phyloP scores from a whole-genome alignment of 2,888 invertebrate genomes.

The Callyntrura sp. region DNA sequence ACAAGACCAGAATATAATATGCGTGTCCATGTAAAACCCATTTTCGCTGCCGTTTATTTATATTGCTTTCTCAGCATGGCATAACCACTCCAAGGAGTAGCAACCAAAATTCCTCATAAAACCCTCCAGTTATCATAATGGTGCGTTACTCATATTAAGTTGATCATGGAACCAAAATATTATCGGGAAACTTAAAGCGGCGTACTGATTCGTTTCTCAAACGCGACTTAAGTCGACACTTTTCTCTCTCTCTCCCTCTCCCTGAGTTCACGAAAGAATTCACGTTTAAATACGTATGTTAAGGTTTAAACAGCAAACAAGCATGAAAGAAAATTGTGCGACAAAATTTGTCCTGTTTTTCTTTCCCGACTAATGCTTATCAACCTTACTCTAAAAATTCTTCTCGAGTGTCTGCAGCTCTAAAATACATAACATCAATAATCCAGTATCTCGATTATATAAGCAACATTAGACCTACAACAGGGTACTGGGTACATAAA shows the following conservation, averaged over 20 bases:
- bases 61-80: background rate
- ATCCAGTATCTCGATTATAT: no score
- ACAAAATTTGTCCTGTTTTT: no score
- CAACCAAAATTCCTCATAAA: conserved; percentile 22
- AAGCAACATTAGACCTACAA: no score
- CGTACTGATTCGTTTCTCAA: background rate
- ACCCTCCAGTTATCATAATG: conserved; percentile 16
- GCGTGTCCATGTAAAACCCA: conserved; percentile 31
- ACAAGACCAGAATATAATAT: background rate
- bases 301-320: no score
- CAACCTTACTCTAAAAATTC: no score
- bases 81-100: background rate
- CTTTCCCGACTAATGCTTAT: no score
- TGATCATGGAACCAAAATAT: conserved; percentile 29
- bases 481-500: no score
- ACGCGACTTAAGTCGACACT: no score
- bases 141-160: background rate
- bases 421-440: no score
- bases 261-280: conserved; percentile 68
- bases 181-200: conserved; percentile 10
- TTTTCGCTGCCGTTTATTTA: background rate
- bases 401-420: no score
- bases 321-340: no score
- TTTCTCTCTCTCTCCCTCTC: no score
- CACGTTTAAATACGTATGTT: conserved; percentile 38